A percentile compares a stretch with the other conserved stretches of the same genome.
These are phyloP conservation scores for Himalopsyche tibetana DNA, from an alignment of 2,888 invertebrate species.

Conservation along the genomic window DNA sequence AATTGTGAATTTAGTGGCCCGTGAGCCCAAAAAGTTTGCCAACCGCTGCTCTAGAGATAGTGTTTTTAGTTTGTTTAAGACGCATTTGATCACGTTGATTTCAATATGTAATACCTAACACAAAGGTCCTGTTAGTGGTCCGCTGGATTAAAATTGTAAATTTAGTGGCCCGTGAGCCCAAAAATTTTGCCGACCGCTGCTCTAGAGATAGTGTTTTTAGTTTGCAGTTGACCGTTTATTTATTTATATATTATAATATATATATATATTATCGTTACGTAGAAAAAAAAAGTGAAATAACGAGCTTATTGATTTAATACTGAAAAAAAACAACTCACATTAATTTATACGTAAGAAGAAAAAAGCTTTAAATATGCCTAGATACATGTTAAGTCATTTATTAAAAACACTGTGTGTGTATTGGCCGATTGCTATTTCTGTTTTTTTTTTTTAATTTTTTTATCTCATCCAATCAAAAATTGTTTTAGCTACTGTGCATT, in stretches of 20 bases:
- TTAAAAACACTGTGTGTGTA: background rate
- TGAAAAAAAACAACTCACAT: background rate
- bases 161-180: too few species aligned
- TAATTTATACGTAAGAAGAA: conserved; percentile 2
- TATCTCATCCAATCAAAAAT: background rate
- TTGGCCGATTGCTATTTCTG: background rate
- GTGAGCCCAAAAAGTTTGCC: too few species aligned
- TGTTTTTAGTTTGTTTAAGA: background rate
- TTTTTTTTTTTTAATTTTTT: background rate
- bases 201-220: background rate
- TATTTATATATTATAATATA: too few species aligned
- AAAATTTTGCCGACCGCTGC: too few species aligned
- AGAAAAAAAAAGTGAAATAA: background rate
- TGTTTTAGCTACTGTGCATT: background rate
- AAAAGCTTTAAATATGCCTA: background rate
- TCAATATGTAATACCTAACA: too few species aligned
- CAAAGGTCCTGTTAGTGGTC: too few species aligned
- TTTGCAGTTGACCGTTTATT: background rate
- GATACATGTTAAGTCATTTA: conserved; percentile 22
- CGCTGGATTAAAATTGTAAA: too few species aligned
- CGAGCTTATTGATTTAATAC: conserved; percentile 11
- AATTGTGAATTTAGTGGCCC: too few species aligned
- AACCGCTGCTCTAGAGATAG: too few species aligned
- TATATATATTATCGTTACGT: background rate
- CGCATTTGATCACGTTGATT: too few species aligned